Conservation (phyloP, 2,113 vertebrate species). For the Sapayoa aenigma region DNA sequence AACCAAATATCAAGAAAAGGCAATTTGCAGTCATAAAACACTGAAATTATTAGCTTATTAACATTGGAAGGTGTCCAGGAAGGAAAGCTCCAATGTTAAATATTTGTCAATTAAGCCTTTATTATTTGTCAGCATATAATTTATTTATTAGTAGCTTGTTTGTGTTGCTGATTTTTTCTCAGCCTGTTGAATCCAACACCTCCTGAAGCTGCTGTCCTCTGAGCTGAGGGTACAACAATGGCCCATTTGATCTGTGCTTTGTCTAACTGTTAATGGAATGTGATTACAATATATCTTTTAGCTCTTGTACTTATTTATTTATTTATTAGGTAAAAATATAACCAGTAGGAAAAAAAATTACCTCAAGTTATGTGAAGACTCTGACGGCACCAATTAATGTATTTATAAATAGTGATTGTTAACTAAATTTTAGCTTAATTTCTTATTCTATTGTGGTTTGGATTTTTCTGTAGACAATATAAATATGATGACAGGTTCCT, state of each 20-base stretch:
- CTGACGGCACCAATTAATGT: background rate
- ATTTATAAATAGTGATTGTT: background rate
- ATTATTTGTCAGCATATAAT: slow-evolving; percentile 22
- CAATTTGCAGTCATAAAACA: background rate
- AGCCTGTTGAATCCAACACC: background rate
- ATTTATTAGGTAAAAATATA: slow-evolving; percentile 23
- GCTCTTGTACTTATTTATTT: background rate
- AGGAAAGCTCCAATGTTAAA: slow-evolving; percentile 6
- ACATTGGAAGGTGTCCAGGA: background rate
- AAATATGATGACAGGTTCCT: slow-evolving; percentile 68
- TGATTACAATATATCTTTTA: background rate
- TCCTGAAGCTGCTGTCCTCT: background rate
- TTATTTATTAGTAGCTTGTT: slow-evolving; percentile 43
- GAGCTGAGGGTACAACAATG: background rate
- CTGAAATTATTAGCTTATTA: background rate
- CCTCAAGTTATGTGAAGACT: background rate
- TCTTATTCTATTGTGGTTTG: slow-evolving; percentile 48
- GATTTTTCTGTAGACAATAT: slow-evolving; percentile 65
- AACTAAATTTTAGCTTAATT: slow-evolving; percentile 49
- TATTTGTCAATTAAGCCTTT: slow-evolving; percentile 1
- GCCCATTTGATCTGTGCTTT: background rate
- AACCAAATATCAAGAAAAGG: background rate
- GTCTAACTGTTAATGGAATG: background rate
- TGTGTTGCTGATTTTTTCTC: background rate
- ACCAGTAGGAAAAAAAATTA: background rate